Base-by-base conservation (phyloP, 2,797 vertebrate species). In the Dendrocincla tyrannina region DNA sequence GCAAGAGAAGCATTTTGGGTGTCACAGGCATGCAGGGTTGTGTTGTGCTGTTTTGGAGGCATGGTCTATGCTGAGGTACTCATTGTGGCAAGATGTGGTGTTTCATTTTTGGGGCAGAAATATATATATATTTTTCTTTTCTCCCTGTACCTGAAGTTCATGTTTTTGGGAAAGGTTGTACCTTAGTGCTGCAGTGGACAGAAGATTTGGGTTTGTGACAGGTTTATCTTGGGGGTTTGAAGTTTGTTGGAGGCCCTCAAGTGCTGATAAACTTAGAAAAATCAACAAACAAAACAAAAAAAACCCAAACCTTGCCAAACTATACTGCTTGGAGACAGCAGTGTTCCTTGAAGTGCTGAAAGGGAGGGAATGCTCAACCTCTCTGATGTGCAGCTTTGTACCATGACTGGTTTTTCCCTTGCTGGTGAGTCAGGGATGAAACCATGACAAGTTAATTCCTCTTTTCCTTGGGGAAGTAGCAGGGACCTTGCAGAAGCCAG, bases 401-500 rank as follows among this genome's bases (percentile, higher is more conserved):
- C 33, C 8, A 4, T 1, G n/a, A 77, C 39, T 44, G 39, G 46
- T 1, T 5, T 42, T 64, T 63, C 49, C 24, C 68, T 92, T 0
- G 0, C 37, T 68, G 85, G 27, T 85, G 85, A 94, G 62, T 88
- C 73, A 90, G 83, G 76, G 59, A 39, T 79, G 68, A 81, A 87
- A 73, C 73, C 42, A 25, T 0, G 1, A 33, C 0, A 33, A 42
- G 28, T 33, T 81, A 50, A 93, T 88, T 90, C 85, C 88, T 44
- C 70, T 76, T 95, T 69, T 44, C 63, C 74, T 56, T 50, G 58
- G 33, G 85, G 90, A 94, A 78, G 81, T 50, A 80, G 66, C 33
- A 70, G 66, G 18, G 39, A 67, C n/a, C 39, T 63, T 88, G 35
- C 39, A 60, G 90, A 79, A 79, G 60, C 19, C 30, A 55, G 56